A percentile compares a stretch with the other conserved stretches of the same genome.
Conservation (phyloP, 2,888 invertebrate genomes). For the Gryllus longicercus region DNA sequence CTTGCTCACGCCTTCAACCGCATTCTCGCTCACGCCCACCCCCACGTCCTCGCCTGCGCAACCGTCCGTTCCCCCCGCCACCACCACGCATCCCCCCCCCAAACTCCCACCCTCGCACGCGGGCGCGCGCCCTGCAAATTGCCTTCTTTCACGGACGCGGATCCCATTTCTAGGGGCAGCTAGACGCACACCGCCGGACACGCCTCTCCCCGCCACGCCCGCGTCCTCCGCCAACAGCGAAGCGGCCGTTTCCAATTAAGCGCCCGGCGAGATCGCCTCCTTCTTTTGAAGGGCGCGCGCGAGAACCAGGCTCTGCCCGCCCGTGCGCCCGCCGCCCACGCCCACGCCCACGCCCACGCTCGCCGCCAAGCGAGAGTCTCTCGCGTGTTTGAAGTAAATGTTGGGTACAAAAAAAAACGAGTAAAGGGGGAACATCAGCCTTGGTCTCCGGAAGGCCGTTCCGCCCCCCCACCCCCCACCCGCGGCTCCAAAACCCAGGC, state of each 20-base stretch:
- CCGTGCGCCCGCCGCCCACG: neutral
- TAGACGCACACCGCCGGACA: neutral
- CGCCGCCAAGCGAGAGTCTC: neutral
- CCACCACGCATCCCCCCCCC: too few relatives aligned
- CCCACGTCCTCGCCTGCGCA: too few relatives aligned
- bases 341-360: neutral
- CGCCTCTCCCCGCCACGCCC: too few relatives aligned
- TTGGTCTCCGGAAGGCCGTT: neutral
- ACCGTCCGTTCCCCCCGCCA: too few relatives aligned
- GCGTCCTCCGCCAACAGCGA: too few relatives aligned
- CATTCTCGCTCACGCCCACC: too few relatives aligned
- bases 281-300: neutral
- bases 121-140: neutral
- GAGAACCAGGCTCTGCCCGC: neutral
- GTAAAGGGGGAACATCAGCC: neutral
- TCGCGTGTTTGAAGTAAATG: slow-evolving; percentile 17
- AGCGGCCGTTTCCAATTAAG: neutral
- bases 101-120: neutral
- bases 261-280: neutral
- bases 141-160: neutral
- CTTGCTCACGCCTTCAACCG: too few relatives aligned
- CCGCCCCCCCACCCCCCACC: neutral
- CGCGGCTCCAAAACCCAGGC: neutral
- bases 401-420: slow-evolving; percentile 3
- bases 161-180: neutral